These are phyloP conservation scores for Trachelipus rathkii DNA, from an alignment of 1,140 invertebrate species.

Conservation along the genomic window DNA sequence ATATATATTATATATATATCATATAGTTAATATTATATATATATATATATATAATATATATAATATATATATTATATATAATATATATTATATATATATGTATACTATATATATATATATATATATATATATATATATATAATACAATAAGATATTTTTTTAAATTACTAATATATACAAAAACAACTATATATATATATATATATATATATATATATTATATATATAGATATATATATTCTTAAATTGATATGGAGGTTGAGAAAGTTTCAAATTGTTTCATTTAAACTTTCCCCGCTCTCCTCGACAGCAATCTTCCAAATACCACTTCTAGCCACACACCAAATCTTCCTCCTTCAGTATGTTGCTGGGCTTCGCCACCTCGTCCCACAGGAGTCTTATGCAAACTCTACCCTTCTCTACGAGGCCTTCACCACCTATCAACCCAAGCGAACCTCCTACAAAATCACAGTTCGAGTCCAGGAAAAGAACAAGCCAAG, in stretches of 20 bases:
- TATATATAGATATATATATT: slow-evolving; percentile 7
- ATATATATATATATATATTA: slow-evolving; percentile 23
- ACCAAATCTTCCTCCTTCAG: slow-evolving; percentile 45
- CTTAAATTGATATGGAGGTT: background rate
- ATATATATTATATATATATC: too few relatives aligned
- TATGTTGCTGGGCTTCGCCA: slow-evolving; percentile 61
- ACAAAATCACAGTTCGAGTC: slow-evolving; percentile 44
- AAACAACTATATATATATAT: slow-evolving; percentile 16
- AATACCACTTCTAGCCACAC: slow-evolving; percentile 49
- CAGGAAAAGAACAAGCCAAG: slow-evolving; percentile 17
- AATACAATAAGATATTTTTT: too few relatives aligned
- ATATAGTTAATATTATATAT: too few relatives aligned
- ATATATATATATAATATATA: too few relatives aligned
- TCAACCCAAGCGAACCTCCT: slow-evolving; percentile 41
- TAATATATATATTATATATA: too few relatives aligned
- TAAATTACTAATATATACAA: too few relatives aligned
- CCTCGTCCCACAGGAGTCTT: slow-evolving; percentile 64
- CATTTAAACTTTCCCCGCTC: slow-evolving; percentile 20
- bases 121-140: too few relatives aligned
- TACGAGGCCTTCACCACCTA: slow-evolving; percentile 40
- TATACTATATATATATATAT: too few relatives aligned
- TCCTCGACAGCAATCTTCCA: slow-evolving; percentile 50
- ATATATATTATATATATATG: too few relatives aligned
- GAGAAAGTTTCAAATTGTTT: background rate
- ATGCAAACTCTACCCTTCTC: slow-evolving; percentile 47